Evolutionary conservation across 2,797 vertebrate genomes (phyloP).

Genomic region (Smutsia temminckii): DNA sequence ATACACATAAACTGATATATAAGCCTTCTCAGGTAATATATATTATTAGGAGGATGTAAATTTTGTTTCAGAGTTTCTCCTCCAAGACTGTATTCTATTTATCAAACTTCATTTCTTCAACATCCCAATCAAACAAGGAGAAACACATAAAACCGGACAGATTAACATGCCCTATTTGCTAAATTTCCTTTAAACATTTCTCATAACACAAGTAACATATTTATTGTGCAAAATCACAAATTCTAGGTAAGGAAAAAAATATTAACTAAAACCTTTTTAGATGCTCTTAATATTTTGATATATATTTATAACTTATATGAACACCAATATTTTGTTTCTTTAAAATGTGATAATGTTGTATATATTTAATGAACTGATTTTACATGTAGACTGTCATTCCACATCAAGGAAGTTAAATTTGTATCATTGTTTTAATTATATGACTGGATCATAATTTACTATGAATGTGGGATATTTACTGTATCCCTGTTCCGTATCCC

Average conservation of each 20-base stretch:
- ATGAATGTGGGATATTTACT: neutral
- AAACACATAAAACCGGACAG: neutral
- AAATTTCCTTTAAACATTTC: neutral
- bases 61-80: neutral
- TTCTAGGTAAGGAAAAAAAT: neutral
- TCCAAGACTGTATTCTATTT: neutral
- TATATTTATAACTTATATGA: neutral
- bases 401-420: neutral
- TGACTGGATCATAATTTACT: neutral
- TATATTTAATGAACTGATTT: neutral
- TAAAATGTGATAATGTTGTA: neutral
- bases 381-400: neutral
- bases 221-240: neutral
- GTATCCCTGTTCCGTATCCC: neutral
- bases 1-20: neutral
- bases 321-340: neutral
- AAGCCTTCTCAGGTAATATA: neutral
- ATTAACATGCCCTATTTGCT: neutral
- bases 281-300: neutral
- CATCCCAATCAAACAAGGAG: neutral
- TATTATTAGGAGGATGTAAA: neutral
- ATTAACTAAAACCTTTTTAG: neutral
- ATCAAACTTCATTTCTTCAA: conserved; percentile 25
- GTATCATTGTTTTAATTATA: neutral
- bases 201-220: neutral